These are phyloP conservation scores for Tortricodes alternella DNA, from an alignment of 2,888 invertebrate genomes.

Conservation along the genomic window DNA sequence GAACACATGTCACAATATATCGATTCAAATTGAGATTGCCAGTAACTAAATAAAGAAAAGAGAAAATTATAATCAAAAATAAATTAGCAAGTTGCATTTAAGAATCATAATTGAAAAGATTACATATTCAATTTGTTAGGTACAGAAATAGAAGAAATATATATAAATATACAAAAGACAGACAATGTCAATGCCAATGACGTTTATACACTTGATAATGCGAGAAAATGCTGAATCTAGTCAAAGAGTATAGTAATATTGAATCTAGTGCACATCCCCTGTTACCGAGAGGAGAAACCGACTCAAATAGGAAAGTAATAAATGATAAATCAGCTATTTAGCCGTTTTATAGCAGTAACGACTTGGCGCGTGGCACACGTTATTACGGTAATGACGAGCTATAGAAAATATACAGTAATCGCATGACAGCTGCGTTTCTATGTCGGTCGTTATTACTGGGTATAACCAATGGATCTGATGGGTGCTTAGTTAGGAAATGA, in stretches of 20 bases:
- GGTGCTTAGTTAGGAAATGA: not conserved
- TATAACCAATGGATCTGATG: not conserved
- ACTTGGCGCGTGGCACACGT: constrained; percentile 54
- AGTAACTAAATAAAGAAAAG: too few relatives aligned
- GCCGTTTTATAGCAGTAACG: constrained; percentile 39
- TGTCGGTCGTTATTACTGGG: constrained; percentile 51
- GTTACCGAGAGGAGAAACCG: constrained; percentile 3
- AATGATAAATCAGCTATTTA: constrained; percentile 35
- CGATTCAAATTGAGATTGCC: too few relatives aligned
- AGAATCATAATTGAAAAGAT: too few relatives aligned
- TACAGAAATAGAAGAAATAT: not conserved
- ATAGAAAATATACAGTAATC: constrained; percentile 63
- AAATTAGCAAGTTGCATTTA: too few relatives aligned
- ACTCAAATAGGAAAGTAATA: constrained; percentile 9
- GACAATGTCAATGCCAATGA: constrained; percentile 4
- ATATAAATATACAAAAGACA: too few relatives aligned
- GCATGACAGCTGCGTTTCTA: constrained; percentile 52
- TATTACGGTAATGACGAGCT: constrained; percentile 65
- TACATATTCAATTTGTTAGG: too few relatives aligned
- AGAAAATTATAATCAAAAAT: too few relatives aligned
- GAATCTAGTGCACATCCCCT: constrained; percentile 6
- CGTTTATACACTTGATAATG: constrained; percentile 3
- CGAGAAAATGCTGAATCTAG: too few relatives aligned
- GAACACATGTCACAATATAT: too few relatives aligned
- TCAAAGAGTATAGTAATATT: too few relatives aligned